Conservation (phyloP, 1,140 invertebrate genomes). For the Microvelia longipes region DNA sequence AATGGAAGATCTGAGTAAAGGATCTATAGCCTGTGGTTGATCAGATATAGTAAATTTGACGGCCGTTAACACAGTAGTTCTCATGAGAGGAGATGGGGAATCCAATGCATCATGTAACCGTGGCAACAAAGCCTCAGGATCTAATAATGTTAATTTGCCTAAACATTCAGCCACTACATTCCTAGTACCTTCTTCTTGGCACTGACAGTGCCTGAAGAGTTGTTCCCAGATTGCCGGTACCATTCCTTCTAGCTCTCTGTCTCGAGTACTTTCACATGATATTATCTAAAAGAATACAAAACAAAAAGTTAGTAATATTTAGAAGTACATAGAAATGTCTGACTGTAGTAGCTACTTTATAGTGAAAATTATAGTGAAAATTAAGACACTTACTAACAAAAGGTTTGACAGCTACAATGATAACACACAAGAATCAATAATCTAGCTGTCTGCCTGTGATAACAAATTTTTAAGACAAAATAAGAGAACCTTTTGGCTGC, state of each 20-base stretch:
- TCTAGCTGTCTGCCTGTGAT: no score
- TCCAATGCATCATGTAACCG: conserved; percentile 59
- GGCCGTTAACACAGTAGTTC: conserved; percentile 93
- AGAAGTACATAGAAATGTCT: no score
- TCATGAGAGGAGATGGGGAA: conserved; percentile 67
- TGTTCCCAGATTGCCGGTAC: conserved; percentile 78
- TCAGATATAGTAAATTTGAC: conserved; percentile 97
- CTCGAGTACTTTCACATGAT: conserved; percentile 57
- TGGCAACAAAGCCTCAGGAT: conserved; percentile 67
- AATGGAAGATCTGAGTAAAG: conserved; percentile 71
- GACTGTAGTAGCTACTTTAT: no score
- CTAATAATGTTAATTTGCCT: conserved; percentile 90
- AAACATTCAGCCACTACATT: conserved; percentile 98
- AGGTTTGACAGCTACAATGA: no score
- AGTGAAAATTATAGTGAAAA: no score
- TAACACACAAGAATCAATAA: no score
- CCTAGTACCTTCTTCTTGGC: conserved; percentile 87
- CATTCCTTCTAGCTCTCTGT: conserved; percentile 66
- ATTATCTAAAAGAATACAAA: conserved; percentile 67
- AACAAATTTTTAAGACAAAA: no score
- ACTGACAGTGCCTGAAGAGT: conserved; percentile 87
- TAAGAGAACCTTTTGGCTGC: no score
- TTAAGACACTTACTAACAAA: no score
- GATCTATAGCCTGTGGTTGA: conserved; percentile 86
- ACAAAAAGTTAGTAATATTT: no score